A percentile compares a stretch with the other conserved stretches of the same genome.
phyloP scores from a whole-genome alignment of 2,888 invertebrate species.

The Agrotis puta region DNA sequence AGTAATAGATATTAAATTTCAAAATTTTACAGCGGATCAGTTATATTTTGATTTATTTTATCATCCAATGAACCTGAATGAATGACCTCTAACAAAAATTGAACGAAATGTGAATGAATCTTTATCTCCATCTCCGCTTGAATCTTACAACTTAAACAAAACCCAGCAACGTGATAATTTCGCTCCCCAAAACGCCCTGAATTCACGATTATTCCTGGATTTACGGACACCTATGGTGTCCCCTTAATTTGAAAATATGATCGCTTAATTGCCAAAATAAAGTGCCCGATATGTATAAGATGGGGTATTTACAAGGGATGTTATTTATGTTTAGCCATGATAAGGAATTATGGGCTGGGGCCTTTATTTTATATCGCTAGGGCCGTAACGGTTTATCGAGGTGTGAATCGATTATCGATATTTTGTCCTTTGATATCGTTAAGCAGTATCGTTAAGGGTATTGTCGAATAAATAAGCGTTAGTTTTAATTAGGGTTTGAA shows the following conservation, averaged over 20 bases:
- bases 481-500: slow-evolving; percentile 32
- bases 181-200: slow-evolving; percentile 76
- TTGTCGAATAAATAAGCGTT: slow-evolving; percentile 33
- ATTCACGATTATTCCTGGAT: slow-evolving; percentile 85
- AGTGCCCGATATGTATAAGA: slow-evolving; percentile 66
- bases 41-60: too few relatives aligned
- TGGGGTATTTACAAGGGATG: slow-evolving; percentile 69
- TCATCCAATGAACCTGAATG: too few relatives aligned
- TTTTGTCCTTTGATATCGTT: slow-evolving; percentile 34
- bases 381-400: slow-evolving; percentile 58
- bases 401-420: slow-evolving; percentile 59
- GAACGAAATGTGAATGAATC: too few relatives aligned
- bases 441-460: slow-evolving; percentile 23
- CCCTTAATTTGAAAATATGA: slow-evolving; percentile 88
- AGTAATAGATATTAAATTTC: too few relatives aligned
- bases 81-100: too few relatives aligned
- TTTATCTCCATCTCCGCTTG: slow-evolving; percentile 15
- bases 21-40: too few relatives aligned
- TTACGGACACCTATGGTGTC: slow-evolving; percentile 79
- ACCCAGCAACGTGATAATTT: slow-evolving; percentile 77
- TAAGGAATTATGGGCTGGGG: slow-evolving; percentile 68
- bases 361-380: slow-evolving; percentile 60
- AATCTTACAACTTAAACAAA: slow-evolving; percentile 47
- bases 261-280: slow-evolving; percentile 81
- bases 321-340: slow-evolving; percentile 73